Base-by-base conservation (phyloP, 2,113 vertebrate genomes). In the Rhea americana region DNA sequence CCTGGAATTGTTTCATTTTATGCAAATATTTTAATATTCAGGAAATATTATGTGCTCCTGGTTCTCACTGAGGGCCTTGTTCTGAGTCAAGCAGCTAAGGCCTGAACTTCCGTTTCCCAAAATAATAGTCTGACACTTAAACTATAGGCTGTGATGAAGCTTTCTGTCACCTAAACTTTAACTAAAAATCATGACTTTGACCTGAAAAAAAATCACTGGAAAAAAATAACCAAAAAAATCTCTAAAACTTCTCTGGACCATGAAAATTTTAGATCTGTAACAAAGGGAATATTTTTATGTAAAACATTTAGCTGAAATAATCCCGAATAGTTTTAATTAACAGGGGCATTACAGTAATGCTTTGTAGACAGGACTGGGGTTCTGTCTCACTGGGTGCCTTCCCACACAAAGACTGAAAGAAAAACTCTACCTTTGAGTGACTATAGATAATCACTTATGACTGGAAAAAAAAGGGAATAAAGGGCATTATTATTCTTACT, bases 381-480 rank as follows among this genome's bases (percentile, higher is more conserved):
- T 47, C 45, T 56, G 53, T 93, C 90, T 93, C 85, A 71, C 73
- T 71, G 53, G 53, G 35, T 91, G 85, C 76, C 72, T 95, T 73
- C 93, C 72, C 55, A 93, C 82, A 83, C 41, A 55, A 4, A 76
- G 79, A 74, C 50, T 74, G 73, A 81, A 24, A 88, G 59, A 25
- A 95, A 88, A 88, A 68, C 37, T 65, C n/a, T 87, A 68, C 35
- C 50, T 95, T 90, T 91, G 79, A 94, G 68, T 37, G 55, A 94
- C 90, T 80, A 71, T 43, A 86, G 56, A 55, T 83, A 90, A 91
- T 83, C 50, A 74, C 61, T 78, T 39, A 93, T 85, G 78, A 89
- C 76, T 82, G 87, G 11, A 65, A 93, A 68, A 75, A n/a, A 85
- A 95, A 86, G 10, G 18, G 21, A 86, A 86, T 59, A 63, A 94